Evolutionary conservation across 2,113 vertebrate genomes (phyloP).

Genomic region (Isichthys henryi): DNA sequence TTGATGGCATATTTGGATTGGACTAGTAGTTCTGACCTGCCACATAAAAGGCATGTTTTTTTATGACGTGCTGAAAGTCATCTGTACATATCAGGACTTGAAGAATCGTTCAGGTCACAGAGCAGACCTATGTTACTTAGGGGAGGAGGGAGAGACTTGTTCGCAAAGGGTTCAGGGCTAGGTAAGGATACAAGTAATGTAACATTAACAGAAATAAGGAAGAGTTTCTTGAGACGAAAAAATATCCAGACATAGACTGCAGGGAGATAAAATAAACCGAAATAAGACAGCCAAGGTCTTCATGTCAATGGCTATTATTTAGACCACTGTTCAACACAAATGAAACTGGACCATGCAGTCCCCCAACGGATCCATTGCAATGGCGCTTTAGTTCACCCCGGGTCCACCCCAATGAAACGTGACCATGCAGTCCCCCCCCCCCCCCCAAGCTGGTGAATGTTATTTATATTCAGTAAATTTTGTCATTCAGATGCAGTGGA

Average conservation of each 20-base stretch:
- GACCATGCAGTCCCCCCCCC: not conserved
- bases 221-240: not conserved
- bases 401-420: not conserved
- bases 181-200: not conserved
- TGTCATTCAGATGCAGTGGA: not conserved
- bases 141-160: not conserved
- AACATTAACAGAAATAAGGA: not conserved
- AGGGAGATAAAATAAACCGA: not conserved
- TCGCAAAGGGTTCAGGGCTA: not conserved
- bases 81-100: not conserved
- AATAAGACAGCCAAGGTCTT: not conserved
- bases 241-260: not conserved
- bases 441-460: not conserved
- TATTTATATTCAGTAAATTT: not conserved
- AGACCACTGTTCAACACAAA: not conserved
- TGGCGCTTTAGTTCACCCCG: no score
- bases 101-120: not conserved
- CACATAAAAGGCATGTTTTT: not conserved
- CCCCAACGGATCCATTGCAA: no score
- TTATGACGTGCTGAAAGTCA: not conserved
- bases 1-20: conserved; percentile 38
- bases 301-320: not conserved
- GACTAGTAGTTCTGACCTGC: not conserved
- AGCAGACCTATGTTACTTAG: not conserved
- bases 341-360: not conserved